Evolutionary conservation across 2,797 vertebrate genomes (phyloP), one percentile per base, ranked within the genome.

Genomic region (Rhyacichthys aspro): DNA sequence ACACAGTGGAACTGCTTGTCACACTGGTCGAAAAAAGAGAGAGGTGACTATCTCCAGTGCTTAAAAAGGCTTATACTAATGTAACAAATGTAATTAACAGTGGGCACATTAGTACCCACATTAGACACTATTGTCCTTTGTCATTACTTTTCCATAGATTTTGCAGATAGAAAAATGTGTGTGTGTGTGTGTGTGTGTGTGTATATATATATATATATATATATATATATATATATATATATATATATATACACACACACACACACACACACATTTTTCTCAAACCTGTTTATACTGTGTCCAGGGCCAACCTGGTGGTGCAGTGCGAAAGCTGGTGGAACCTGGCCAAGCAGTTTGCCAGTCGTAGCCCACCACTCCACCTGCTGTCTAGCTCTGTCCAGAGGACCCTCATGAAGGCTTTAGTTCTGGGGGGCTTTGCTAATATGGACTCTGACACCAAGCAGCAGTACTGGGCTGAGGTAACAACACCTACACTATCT

Each of bases 301-400:
- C 33, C 81, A 99, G 98, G 88, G 98, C 98, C 3, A 98, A 98
- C 86, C 93, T 99, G 59, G 97, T 99, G 79, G 96, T 99, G 60
- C 95, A 98, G 67, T 98, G 98, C 86, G 96, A 99, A 89, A 96
- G 95, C 85, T 98, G 97, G 97, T 99, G 98, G 98, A 98, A 92
- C 79, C 90, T 99, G 88, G 98, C 98, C 3, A 99, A 99, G 84
- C 96, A 96, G 84, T 99, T 98, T 82, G 96, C 96, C 67, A 95
- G 91, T 63, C 93, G 96, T 83, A 97, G 93, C 67, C 98, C 97
- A 5, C 97, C 97, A 8, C 93, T 99, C 73, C 94, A 98, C 83
- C 94, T 96, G 88, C 90, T 99, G 82, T 96, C 96, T 81, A 98
- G 96, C 83, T 92, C 95, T 4, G 96, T 98, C 66, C 98, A 99